These are phyloP conservation scores for Varanus salvator DNA, from an alignment of 2,113 vertebrate species.

Conservation along the genomic window DNA sequence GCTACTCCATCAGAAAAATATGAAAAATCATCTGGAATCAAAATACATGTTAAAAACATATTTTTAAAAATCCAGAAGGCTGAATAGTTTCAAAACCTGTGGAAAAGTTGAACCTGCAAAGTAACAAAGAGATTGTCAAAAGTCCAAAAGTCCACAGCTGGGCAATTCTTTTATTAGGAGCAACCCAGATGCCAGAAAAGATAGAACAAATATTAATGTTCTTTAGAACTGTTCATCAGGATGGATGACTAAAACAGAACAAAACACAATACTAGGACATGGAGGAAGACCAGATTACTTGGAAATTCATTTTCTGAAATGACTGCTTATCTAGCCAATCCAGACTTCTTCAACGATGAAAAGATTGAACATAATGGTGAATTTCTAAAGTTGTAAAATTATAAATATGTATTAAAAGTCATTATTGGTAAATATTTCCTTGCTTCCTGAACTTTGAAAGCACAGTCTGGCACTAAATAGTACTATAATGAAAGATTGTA, in stretches of 20 bases:
- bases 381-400: neutral
- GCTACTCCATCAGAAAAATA: neutral
- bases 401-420: neutral
- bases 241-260: no score
- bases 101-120: neutral
- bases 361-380: neutral
- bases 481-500: neutral
- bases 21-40: neutral
- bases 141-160: no score
- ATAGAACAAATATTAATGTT: no score
- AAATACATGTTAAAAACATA: neutral
- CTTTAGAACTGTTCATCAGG: no score
- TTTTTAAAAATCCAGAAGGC: neutral
- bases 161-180: no score
- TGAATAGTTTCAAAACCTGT: neutral
- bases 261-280: no score
- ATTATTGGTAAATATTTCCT: neutral
- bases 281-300: neutral
- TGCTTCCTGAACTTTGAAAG: neutral
- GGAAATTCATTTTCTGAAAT: neutral
- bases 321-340: neutral
- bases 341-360: neutral
- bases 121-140: neutral
- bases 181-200: no score
- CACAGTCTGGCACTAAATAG: neutral